Evolutionary conservation across 1,140 invertebrate species (phyloP).

Genomic region (Zaprionus lachaisei): DNA sequence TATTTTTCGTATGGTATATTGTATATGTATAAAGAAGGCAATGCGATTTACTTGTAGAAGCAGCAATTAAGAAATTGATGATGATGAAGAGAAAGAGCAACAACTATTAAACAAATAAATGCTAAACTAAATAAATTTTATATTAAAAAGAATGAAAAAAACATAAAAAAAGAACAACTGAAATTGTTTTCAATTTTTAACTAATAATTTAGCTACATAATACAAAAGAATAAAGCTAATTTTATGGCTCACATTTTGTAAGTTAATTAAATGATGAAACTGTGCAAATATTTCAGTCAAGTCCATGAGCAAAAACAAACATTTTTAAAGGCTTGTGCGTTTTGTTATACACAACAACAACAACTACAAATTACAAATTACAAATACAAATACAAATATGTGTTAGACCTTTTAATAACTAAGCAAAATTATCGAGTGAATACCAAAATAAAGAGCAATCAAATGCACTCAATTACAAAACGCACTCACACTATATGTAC

Average conservation of each 20-base stretch:
- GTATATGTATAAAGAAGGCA: conserved; percentile 24
- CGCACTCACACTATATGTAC: conserved; percentile 12
- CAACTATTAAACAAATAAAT: conserved; percentile 55
- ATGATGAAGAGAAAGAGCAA: conserved; percentile 31
- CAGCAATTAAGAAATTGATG: conserved; percentile 4
- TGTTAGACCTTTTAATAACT: conserved; percentile 44
- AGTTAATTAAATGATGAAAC: conserved; percentile 26
- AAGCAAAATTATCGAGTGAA: conserved; percentile 33
- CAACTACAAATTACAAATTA: conserved; percentile 21
- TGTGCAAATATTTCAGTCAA: conserved; percentile 44
- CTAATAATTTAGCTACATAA: conserved; percentile 48
- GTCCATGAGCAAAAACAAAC: conserved; percentile 42
- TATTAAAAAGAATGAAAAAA: conserved; percentile 47
- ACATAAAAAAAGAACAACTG: conserved; percentile 40
- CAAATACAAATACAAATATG: conserved; percentile 20
- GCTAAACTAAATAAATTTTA: conserved; percentile 60
- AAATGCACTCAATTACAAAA: conserved; percentile 32
- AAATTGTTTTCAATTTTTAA: conserved; percentile 80
- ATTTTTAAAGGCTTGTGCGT: conserved; percentile 52
- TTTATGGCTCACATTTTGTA: conserved; percentile 70
- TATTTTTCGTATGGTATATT: conserved; percentile 28
- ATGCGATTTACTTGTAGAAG: conserved; percentile 21
- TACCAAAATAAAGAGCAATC: conserved; percentile 30
- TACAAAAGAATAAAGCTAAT: conserved; percentile 11
- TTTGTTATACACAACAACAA: conserved; percentile 48